Evolutionary conservation across 2,797 vertebrate species (phyloP).

Genomic region (Meriones psammophilus): DNA sequence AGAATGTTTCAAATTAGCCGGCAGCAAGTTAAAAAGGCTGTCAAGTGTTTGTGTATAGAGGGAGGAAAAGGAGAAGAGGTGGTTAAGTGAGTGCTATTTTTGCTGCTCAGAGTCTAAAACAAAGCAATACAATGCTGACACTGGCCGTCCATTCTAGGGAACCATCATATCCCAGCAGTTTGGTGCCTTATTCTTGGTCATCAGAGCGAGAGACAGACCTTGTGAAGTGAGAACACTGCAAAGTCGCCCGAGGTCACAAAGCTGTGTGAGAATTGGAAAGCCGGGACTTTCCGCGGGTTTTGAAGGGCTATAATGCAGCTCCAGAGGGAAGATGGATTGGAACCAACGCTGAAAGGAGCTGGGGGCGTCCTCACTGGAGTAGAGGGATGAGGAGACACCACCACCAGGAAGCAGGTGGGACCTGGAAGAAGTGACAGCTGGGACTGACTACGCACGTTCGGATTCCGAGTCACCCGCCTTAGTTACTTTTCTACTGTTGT

Average conservation of each 20-base stretch:
- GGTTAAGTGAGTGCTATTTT: not conserved
- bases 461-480: not conserved
- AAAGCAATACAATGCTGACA: not conserved
- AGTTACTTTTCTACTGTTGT: not conserved
- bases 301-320: not conserved
- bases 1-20: not conserved
- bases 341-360: not conserved
- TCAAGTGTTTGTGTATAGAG: not conserved
- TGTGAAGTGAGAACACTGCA: not conserved
- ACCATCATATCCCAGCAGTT: not conserved
- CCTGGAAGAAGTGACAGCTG: not conserved
- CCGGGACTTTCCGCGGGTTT: not conserved
- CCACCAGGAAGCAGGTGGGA: not conserved
- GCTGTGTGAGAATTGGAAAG: not conserved
- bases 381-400: no score
- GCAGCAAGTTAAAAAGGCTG: rapidly evolving
- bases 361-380: rapidly evolving
- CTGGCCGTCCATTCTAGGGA: not conserved
- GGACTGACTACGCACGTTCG: rapidly evolving
- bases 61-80: no score
- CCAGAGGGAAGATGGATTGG: rapidly evolving
- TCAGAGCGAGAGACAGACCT: not conserved
- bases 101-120: not conserved
- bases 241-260: not conserved
- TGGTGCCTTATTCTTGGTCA: not conserved